Base-by-base conservation (phyloP, 2,113 vertebrate genomes). In the Cisticola juncidis region DNA sequence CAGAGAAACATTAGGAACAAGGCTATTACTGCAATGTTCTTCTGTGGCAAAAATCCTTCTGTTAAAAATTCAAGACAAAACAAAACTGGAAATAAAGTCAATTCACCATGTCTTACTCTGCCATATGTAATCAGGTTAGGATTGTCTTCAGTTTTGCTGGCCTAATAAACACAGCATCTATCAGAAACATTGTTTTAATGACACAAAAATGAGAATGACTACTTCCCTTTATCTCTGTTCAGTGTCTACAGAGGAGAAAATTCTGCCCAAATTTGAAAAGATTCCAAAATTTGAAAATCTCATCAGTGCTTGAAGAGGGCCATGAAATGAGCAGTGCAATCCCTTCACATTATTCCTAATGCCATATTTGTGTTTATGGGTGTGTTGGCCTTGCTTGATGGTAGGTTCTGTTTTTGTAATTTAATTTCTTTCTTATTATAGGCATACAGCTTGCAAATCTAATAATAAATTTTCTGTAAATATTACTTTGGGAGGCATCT, bases 391-490 rank as follows among this genome's bases (percentile, higher is more conserved):
- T 72, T 85, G 57, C 48, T 79, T 79, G 64, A 70, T 78, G n/a
- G 54, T 76, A 83, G 76, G 25, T 92, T 93, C 79, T 94, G 83
- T 5, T 78, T 94, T 62, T 91, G n/a, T 66, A 86, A 66, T 85
- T 57, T 80, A 13, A 79, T 91, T 93, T 88, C 6, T 88, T 88
- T 44, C 61, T 86, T 81, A 48, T 92, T 81, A 65, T 53, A 79
- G 70, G 17, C 77, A 60, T 8, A 5, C 48, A 56, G 73, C 70
- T 91, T 88, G 33, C 53, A 84, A 94, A 94, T 95, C 69, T 84
- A 95, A 94, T 94, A 73, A 92, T 79, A 91, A 36, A 61, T 84
- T 91, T 83, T 79, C 66, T 79, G 73, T 85, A 89, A 79, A 74
- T 89, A 62, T 61, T 89, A 56, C 56, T 89, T 74, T 69, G 65